Evolutionary conservation across 2,797 vertebrate genomes (phyloP).

Genomic region (Falco columbarius): DNA sequence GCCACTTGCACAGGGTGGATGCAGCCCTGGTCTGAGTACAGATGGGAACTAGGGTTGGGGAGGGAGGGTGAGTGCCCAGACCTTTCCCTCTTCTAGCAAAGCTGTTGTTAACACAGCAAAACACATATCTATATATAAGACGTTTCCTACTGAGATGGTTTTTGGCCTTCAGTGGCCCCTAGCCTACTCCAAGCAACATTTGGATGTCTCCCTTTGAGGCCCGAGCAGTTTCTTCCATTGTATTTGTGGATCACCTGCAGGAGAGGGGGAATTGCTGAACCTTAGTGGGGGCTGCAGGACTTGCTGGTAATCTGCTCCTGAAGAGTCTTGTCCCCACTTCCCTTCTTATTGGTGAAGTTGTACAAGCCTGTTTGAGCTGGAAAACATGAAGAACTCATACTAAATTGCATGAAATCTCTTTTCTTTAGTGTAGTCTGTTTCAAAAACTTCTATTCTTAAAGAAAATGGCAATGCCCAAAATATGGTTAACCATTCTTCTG

Average conservation of each 20-base stretch:
- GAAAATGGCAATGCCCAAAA: not conserved
- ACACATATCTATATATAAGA: fast-evolving
- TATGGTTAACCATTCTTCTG: not conserved
- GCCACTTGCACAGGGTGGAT: not conserved
- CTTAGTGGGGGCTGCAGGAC: not conserved
- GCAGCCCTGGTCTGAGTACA: not conserved
- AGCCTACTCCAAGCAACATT: not conserved
- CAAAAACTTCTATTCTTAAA: not conserved
- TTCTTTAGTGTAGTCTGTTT: not conserved
- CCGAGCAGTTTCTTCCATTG: not conserved
- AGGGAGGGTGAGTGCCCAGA: not conserved
- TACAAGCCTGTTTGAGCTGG: not conserved
- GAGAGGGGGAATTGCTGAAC: not conserved
- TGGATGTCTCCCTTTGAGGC: not conserved
- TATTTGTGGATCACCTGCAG: not conserved
- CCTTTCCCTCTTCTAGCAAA: not conserved
- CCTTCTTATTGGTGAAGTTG: not conserved
- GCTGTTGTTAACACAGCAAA: not conserved
- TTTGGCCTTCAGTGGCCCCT: not conserved
- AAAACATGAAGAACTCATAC: not conserved
- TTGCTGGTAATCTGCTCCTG: not conserved
- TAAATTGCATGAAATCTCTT: not conserved
- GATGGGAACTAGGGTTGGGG: fast-evolving
- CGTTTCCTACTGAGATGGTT: not conserved
- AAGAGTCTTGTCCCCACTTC: not conserved